Evolutionary conservation across 2,113 vertebrate species (phyloP).

Genomic region (rabbit (Oryctolagus cuniculus)): mOryCun1.1 NC_091453.1:95589001-95589500

Average conservation of each 20-base stretch:
- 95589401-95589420: not conserved
- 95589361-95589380: not conserved
- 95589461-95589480: not conserved
- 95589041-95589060: conserved; percentile 20
- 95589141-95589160: conserved; percentile 26
- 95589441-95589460: conserved; percentile 10
- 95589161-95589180: conserved; percentile 30
- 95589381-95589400: not conserved
- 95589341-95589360: not conserved
- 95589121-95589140: conserved; percentile 39
- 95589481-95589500: not conserved
- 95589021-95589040: conserved; percentile 16
- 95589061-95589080: conserved; percentile 8
- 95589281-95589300: not conserved
- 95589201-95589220: conserved; percentile 49
- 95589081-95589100: conserved; percentile 51
- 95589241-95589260: not conserved
- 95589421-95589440: not conserved
- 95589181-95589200: not conserved
- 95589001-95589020: not conserved
- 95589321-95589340: not conserved
- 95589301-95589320: not conserved
- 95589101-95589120: conserved; percentile 69
- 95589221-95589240: not conserved
- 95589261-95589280: not conserved